Percentiles rank a stretch among this genome's conserved stretches.
These are phyloP conservation scores for Autographa gamma DNA, from an alignment of 2,888 invertebrate genomes.

Conservation along the genomic window DNA sequence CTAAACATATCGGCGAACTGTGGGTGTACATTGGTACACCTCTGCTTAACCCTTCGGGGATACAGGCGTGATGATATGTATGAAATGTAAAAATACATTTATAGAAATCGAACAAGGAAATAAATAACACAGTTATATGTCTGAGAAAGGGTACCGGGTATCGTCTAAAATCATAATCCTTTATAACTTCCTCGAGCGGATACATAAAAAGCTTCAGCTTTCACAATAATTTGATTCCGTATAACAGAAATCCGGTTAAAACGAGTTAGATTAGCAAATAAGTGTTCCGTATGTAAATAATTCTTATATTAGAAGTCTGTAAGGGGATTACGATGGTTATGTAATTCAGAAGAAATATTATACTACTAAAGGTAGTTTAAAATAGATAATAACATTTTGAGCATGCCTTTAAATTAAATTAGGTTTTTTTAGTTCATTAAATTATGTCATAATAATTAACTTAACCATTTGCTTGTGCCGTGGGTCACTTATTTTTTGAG, in stretches of 20 bases:
- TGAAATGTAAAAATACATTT: neutral
- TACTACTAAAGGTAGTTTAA: neutral
- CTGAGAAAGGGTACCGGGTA: conserved; percentile 3
- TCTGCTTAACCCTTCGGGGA: too few relatives aligned
- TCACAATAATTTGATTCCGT: conserved; percentile 50
- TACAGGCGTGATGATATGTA: too few relatives aligned
- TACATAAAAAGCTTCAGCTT: conserved; percentile 46
- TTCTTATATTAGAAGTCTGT: neutral
- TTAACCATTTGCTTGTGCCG: too few relatives aligned
- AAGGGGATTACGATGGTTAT: neutral
- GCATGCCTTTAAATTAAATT: too few relatives aligned
- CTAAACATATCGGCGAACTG: too few relatives aligned
- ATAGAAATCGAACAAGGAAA: conserved; percentile 9
- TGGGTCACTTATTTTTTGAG: too few relatives aligned
- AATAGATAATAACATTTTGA: too few relatives aligned
- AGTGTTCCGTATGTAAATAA: conserved; percentile 29
- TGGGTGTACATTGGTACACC: too few relatives aligned
- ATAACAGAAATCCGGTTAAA: conserved; percentile 26
- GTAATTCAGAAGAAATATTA: neutral
- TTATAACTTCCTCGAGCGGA: conserved; percentile 31
- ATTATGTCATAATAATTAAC: too few relatives aligned
- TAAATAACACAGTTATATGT: conserved; percentile 20
- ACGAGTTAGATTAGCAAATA: conserved; percentile 6
- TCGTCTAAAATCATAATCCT: conserved; percentile 46
- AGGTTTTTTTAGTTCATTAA: too few relatives aligned